These are phyloP conservation scores for Pedicia rivosa DNA, from an alignment of 2,888 invertebrate genomes.

Conservation along the genomic window DNA sequence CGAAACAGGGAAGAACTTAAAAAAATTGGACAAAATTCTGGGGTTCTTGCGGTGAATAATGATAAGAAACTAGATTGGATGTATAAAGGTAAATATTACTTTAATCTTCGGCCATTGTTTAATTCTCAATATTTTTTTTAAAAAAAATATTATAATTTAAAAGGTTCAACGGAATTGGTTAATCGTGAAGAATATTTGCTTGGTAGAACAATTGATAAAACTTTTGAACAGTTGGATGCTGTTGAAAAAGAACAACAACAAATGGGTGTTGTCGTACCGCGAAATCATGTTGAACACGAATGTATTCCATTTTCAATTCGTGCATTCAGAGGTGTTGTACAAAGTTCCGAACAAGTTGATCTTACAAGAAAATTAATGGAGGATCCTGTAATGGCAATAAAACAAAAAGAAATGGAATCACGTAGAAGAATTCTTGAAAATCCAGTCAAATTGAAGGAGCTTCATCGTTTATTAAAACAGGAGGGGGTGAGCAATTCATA, in stretches of 20 bases:
- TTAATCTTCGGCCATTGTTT: too few relatives aligned
- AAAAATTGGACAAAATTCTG: slow-evolving; percentile 38
- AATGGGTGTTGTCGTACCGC: slow-evolving; percentile 31
- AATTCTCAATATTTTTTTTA: too few relatives aligned
- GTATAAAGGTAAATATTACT: too few relatives aligned
- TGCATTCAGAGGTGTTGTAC: slow-evolving; percentile 30
- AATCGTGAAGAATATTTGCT: slow-evolving; percentile 80
- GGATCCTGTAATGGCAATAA: slow-evolving; percentile 82
- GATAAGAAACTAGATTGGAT: slow-evolving; percentile 67
- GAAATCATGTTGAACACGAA: slow-evolving; percentile 56
- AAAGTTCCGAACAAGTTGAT: slow-evolving; percentile 59
- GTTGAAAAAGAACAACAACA: slow-evolving; percentile 30
- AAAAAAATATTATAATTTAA: too few relatives aligned
- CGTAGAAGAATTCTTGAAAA: slow-evolving; percentile 73
- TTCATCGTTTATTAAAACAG: slow-evolving; percentile 59
- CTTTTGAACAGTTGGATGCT: slow-evolving; percentile 47
- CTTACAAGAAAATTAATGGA: slow-evolving; percentile 78
- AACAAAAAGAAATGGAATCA: slow-evolving; percentile 78
- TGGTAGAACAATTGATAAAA: slow-evolving; percentile 68
- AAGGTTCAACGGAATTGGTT: slow-evolving; percentile 23
- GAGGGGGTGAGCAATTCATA: slow-evolving; percentile 25
- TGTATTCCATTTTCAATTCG: slow-evolving; percentile 60
- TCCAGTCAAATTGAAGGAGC: slow-evolving; percentile 75
- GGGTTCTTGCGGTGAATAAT: slow-evolving; percentile 30
- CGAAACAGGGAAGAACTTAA: slow-evolving; percentile 48